These are phyloP conservation scores for Potamilus streckersoni DNA, from an alignment of 1,140 invertebrate species.

Conservation along the genomic window DNA sequence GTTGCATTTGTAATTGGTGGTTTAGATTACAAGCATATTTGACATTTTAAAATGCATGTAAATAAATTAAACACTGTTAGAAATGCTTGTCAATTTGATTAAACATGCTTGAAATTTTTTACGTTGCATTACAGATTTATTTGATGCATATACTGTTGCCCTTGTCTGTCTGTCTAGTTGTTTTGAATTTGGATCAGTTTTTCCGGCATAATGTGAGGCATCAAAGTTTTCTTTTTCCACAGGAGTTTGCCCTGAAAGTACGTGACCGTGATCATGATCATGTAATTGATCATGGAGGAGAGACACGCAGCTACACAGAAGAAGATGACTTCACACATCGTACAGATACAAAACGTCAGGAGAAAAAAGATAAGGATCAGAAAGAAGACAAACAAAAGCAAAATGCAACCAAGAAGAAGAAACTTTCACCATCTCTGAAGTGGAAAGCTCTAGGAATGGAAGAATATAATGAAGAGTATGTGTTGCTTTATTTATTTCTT, in stretches of 20 bases:
- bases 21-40: no score
- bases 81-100: no score
- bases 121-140: no score
- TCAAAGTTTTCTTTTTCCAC: background rate
- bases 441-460: slow-evolving; percentile 63
- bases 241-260: slow-evolving; percentile 51
- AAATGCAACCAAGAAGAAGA: slow-evolving; percentile 53
- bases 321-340: slow-evolving; percentile 32
- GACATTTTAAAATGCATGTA: no score
- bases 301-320: slow-evolving; percentile 29
- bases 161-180: background rate
- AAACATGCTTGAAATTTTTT: no score
- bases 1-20: no score
- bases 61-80: no score
- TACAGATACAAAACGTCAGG: slow-evolving; percentile 34
- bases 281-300: slow-evolving; percentile 27
- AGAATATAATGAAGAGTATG: slow-evolving; percentile 51
- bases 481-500: background rate
- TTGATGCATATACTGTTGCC: no score
- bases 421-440: slow-evolving; percentile 63
- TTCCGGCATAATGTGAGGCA: background rate
- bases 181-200: slow-evolving; percentile 5
- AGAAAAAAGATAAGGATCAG: slow-evolving; percentile 39
- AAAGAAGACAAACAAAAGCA: slow-evolving; percentile 51
- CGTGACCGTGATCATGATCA: slow-evolving; percentile 37